phyloP scores from a whole-genome alignment of 1,140 invertebrate genomes.

The Galleria mellonella region DNA sequence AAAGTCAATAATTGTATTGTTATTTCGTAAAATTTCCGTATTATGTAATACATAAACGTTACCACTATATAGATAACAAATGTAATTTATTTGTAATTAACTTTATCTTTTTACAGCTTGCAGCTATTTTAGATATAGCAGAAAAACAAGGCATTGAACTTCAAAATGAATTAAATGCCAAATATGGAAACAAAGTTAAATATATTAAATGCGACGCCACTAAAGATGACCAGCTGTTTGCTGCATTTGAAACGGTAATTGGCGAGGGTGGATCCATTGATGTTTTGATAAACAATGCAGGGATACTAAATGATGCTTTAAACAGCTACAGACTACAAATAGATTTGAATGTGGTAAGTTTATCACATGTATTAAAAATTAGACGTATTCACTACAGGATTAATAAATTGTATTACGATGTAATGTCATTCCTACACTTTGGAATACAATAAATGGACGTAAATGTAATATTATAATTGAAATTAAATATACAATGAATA shows the following conservation, averaged over 20 bases:
- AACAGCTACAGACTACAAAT: conserved; percentile 31
- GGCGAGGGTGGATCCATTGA: conserved; percentile 53
- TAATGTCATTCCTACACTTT: too few species aligned
- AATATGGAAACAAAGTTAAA: conserved; percentile 24
- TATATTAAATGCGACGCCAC: conserved; percentile 77
- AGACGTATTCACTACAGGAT: too few species aligned
- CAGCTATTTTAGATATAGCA: conserved; percentile 21
- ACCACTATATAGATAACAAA: too few species aligned
- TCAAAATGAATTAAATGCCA: conserved; percentile 14
- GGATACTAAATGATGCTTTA: conserved; percentile 37
- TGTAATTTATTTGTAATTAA: too few species aligned
- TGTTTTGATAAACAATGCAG: conserved; percentile 80
- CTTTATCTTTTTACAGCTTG: not conserved
- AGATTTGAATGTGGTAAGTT: conserved; percentile 45
- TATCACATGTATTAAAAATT: conserved; percentile 1
- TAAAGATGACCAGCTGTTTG: conserved; percentile 74
- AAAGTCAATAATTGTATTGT: too few species aligned
- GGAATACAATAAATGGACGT: too few species aligned
- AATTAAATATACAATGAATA: too few species aligned
- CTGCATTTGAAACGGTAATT: conserved; percentile 74
- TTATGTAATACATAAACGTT: too few species aligned
- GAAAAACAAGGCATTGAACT: conserved; percentile 14
- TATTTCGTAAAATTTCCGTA: too few species aligned
- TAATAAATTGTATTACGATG: too few species aligned
- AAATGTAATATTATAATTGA: too few species aligned